Evolutionary conservation across 2,113 vertebrate species (phyloP).

Genomic region (Capra hircus): DNA sequence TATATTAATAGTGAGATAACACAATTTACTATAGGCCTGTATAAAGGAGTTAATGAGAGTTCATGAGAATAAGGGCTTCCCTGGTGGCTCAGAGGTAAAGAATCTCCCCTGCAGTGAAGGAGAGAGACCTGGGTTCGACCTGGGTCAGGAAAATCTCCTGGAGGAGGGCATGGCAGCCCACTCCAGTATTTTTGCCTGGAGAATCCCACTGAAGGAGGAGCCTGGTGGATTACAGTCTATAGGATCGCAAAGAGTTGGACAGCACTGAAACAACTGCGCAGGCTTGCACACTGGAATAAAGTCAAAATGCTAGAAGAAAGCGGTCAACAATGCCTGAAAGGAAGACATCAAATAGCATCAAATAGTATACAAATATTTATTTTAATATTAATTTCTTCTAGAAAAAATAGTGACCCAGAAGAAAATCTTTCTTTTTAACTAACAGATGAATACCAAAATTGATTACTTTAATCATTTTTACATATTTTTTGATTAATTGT

Average conservation of each 20-base stretch:
- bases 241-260: not conserved
- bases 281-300: not conserved
- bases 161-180: not conserved
- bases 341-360: not conserved
- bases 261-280: not conserved
- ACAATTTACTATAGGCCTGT: not conserved
- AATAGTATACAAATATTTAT: not conserved
- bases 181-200: not conserved
- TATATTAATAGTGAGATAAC: not conserved
- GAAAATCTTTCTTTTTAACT: not conserved
- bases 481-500: not conserved
- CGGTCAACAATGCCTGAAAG: not conserved
- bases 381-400: not conserved
- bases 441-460: not conserved
- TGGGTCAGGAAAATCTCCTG: not conserved
- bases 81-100: not conserved
- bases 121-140: not conserved
- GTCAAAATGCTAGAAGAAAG: not conserved
- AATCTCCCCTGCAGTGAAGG: not conserved
- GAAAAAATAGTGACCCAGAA: not conserved
- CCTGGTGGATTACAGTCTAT: not conserved
- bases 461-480: not conserved
- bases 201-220: not conserved
- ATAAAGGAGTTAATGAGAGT: not conserved
- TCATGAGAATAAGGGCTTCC: not conserved